Percentiles rank a stretch among this genome's conserved stretches.
Conservation (phyloP, 2,888 invertebrate species). For the Thumatha senex region DNA sequence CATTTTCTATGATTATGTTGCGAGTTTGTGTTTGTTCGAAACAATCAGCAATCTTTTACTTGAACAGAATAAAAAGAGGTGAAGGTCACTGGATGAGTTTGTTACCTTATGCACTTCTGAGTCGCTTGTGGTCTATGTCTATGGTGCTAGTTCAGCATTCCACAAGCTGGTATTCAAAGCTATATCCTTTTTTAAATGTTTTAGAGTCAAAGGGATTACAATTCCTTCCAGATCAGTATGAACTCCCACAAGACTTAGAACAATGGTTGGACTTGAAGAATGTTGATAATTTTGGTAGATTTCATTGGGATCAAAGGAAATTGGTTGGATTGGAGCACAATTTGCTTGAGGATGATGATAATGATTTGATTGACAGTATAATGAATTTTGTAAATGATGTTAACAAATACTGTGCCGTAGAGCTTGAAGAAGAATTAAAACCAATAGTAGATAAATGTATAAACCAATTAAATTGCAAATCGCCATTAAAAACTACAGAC, state of each 20-base stretch:
- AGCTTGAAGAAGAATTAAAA: conserved; percentile 12
- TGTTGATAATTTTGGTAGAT: conserved; percentile 66
- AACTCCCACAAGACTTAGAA: conserved; percentile 71
- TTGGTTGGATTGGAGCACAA: conserved; percentile 39
- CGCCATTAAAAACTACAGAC: conserved; percentile 35
- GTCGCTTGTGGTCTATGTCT: conserved; percentile 81
- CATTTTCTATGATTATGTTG: conserved; percentile 81
- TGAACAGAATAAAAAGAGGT: conserved; percentile 76
- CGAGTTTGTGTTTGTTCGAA: conserved; percentile 75
- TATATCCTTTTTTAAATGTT: conserved; percentile 61
- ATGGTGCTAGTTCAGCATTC: conserved; percentile 71
- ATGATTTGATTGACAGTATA: conserved; percentile 56
- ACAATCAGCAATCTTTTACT: conserved; percentile 75
- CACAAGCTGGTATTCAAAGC: conserved; percentile 76
- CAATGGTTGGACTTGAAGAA: conserved; percentile 76
- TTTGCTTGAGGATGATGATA: conserved; percentile 50
- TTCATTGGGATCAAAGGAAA: conserved; percentile 63
- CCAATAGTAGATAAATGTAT: conserved; percentile 12
- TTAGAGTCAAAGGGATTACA: conserved; percentile 70
- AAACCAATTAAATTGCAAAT: conserved; percentile 6
- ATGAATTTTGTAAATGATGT: conserved; percentile 62
- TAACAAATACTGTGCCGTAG: conserved; percentile 39
- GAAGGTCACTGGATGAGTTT: conserved; percentile 83
- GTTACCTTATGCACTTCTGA: conserved; percentile 79
- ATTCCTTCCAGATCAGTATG: conserved; percentile 74